phyloP scores from a whole-genome alignment of 2,797 vertebrate species.

The Xiphorhynchus erythropygius region DNA sequence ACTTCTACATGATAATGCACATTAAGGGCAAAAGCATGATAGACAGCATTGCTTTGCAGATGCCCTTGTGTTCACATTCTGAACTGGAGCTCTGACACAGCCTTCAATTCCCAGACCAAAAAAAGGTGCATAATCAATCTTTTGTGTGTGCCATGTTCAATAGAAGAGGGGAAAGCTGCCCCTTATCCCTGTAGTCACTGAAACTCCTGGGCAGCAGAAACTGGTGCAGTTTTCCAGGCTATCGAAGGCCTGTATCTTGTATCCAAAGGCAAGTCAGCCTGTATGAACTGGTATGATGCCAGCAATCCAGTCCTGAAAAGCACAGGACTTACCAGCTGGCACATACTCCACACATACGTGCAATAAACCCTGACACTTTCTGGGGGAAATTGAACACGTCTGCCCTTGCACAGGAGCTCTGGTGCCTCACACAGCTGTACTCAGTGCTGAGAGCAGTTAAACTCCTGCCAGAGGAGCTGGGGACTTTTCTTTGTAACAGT shows the following conservation, averaged over 20 bases:
- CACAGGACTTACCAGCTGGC: not conserved
- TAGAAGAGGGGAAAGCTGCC: not conserved
- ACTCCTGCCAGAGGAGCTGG: not conserved
- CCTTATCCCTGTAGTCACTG: not conserved
- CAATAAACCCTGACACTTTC: not conserved
- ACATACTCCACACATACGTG: fast-evolving
- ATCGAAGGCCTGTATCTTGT: not conserved
- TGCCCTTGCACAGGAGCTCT: not conserved
- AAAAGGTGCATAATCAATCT: not conserved
- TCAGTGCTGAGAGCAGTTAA: not conserved
- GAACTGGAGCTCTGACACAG: not conserved
- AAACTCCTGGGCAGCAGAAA: not conserved
- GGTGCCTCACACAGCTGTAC: not conserved
- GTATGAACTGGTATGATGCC: not conserved
- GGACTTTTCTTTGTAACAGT: not conserved
- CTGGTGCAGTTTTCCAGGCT: not conserved
- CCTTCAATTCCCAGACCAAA: not conserved
- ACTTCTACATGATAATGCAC: not conserved
- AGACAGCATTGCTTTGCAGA: not conserved
- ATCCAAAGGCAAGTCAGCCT: not conserved
- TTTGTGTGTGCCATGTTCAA: fast-evolving
- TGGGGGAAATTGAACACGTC: not conserved
- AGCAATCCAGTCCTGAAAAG: not conserved
- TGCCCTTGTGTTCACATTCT: not conserved
- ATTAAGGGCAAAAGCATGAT: not conserved